These are phyloP conservation scores for Centropus bengalensis DNA, from an alignment of 2,113 vertebrate species.

Conservation along the genomic window DNA sequence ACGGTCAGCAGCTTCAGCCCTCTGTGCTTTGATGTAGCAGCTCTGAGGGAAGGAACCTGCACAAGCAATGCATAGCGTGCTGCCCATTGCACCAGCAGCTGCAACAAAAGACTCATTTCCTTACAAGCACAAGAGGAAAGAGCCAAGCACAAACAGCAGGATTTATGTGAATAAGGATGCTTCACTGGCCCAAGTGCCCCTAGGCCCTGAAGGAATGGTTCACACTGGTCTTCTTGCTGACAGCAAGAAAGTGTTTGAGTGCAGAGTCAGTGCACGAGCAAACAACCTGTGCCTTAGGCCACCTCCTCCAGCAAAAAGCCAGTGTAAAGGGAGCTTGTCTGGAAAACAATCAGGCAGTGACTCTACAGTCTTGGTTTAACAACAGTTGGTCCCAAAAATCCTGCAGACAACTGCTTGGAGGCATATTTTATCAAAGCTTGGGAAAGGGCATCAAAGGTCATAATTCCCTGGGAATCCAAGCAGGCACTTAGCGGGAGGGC, in stretches of 20 bases:
- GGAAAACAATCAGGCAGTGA: not conserved
- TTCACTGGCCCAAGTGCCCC: no score
- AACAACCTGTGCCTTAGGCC: not conserved
- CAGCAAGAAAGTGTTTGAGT: not conserved
- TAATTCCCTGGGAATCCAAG: not conserved
- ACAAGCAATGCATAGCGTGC: rapidly evolving
- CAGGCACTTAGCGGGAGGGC: not conserved
- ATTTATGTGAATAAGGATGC: not conserved
- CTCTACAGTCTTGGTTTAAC: not conserved
- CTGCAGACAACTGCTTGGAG: not conserved
- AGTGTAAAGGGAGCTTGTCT: not conserved
- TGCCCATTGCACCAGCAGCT: not conserved
- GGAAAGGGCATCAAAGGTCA: not conserved
- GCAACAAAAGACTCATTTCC: not conserved
- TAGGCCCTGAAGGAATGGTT: not conserved
- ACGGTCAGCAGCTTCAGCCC: not conserved
- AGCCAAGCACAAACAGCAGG: not conserved
- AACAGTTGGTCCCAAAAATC: not conserved
- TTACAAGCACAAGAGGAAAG: not conserved
- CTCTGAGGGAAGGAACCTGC: not conserved
- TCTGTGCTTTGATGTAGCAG: rapidly evolving
- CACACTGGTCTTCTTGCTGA: not conserved
- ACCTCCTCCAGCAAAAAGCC: not conserved
- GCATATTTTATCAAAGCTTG: not conserved
- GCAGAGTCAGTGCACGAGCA: rapidly evolving